Base-by-base conservation (phyloP, 2,888 invertebrate genomes). In the Therioaphis trifolii region DNA sequence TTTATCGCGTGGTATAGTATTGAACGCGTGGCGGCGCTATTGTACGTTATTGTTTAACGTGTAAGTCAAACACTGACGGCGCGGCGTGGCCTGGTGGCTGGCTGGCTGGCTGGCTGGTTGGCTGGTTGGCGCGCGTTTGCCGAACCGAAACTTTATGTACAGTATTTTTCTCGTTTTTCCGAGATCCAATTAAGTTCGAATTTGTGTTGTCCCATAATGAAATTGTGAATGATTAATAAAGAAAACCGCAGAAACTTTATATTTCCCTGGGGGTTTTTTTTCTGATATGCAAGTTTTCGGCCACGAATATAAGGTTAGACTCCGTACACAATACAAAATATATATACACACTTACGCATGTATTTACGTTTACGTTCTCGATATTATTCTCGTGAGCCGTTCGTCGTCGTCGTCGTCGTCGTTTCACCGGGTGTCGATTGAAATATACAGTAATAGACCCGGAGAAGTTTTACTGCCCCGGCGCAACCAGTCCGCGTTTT, bases 191-290 rank as follows among this genome's bases (percentile, higher is more conserved):
- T 43, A 18, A 46, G 63, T 52, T 58, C 11, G 2, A 35, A 58
- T 40, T 75, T 35, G 0, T 14, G 14, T 72, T 49, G 21, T 14
- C 15, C n/a, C n/a, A 24, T 46, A 18, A 76, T 46, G 46, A 46
- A 63, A 46, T 46, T 18, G 24, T 76, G 29, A 63, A 76, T 43
- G 46, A 27, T 63, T 76, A 76, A 63, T 63, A 61, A 76, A 76
- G 61, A 76, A 46, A 21, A 46, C 40, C 27, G 61, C 61, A 18
- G 18, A 61, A 72, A 61, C 63, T 76, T 63, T 76, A 76, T 63
- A 76, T 63, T 76, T 46, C 76, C 63, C 76, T 0, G 0, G 61
- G 12, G 61, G 5, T 5, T 24, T 55, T 35, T 40, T 49, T 71
- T 49, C 46, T 4, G 11, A 7, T 71, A 58, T 43, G 35, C 14